Conservation (phyloP, 2,888 invertebrate genomes). For the Lepidochrysops patricia region DNA sequence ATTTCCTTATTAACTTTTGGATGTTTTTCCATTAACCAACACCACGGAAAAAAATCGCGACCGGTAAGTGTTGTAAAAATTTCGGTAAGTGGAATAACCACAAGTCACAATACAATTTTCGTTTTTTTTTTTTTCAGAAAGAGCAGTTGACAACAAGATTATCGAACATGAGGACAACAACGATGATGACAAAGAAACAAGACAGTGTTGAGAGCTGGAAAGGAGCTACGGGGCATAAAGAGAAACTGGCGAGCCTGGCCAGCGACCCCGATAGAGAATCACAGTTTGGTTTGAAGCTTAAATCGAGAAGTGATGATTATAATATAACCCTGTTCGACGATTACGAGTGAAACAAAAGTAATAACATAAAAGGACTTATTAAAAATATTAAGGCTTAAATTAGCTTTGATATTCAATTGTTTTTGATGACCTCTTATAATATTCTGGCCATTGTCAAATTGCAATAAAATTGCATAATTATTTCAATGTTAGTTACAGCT, state of each 20-base stretch:
- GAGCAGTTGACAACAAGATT: slow-evolving; percentile 47
- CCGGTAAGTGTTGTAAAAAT: too few relatives aligned
- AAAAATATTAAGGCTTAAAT: neutral
- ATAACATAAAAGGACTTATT: slow-evolving; percentile 4
- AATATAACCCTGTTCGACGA: slow-evolving; percentile 57
- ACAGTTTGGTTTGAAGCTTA: slow-evolving; percentile 54
- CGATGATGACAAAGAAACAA: slow-evolving; percentile 39
- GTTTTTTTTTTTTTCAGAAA: slow-evolving; percentile 41
- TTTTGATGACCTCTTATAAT: too few relatives aligned
- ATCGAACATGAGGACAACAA: slow-evolving; percentile 38
- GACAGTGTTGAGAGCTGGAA: slow-evolving; percentile 43
- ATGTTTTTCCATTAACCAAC: too few relatives aligned
- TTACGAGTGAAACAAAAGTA: slow-evolving; percentile 32
- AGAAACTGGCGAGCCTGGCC: slow-evolving; percentile 37
- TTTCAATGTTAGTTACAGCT: neutral
- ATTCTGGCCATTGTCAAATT: too few relatives aligned
- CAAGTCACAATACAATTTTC: too few relatives aligned
- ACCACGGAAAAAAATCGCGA: too few relatives aligned
- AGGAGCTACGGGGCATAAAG: slow-evolving; percentile 32
- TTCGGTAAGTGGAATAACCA: too few relatives aligned
- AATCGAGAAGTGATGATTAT: slow-evolving; percentile 54
- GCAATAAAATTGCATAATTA: too few relatives aligned
- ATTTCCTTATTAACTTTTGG: too few relatives aligned
- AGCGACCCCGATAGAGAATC: slow-evolving; percentile 45
- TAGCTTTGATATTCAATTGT: neutral